Evolutionary conservation across 1,140 invertebrate genomes (phyloP).

Genomic region (Lasaia peninsularis): DNA sequence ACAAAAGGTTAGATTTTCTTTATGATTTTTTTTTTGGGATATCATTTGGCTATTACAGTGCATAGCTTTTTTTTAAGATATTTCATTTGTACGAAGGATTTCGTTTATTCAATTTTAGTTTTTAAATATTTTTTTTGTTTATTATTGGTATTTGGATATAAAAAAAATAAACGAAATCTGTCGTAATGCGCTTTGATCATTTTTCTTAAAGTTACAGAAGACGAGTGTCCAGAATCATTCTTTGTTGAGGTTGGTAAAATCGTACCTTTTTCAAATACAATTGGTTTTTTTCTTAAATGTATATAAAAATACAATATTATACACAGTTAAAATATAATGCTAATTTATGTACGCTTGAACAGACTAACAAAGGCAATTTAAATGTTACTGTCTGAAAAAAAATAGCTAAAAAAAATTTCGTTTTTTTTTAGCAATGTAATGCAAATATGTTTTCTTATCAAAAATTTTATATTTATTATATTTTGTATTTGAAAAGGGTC

Average conservation of each 20-base stretch:
- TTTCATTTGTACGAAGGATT: background rate
- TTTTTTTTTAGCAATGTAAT: no score
- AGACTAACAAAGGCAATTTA: no score
- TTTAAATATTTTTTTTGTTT: background rate
- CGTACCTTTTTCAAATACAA: conserved; percentile 22
- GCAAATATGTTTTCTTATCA: no score
- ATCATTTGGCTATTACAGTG: background rate
- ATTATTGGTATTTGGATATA: background rate
- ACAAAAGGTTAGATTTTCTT: conserved; percentile 82
- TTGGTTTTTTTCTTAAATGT: background rate
- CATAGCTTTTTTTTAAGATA: conserved; percentile 12
- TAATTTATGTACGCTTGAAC: no score
- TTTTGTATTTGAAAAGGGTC: conserved; percentile 1
- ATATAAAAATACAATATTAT: background rate
- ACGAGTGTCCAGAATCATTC: conserved; percentile 45
- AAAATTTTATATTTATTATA: conserved; percentile 14
- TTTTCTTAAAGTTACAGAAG: conserved; percentile 48
- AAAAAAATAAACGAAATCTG: conserved; percentile 24
- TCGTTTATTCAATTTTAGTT: background rate
- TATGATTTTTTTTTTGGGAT: background rate
- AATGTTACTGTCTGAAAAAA: no score
- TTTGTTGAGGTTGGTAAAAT: conserved; percentile 35
- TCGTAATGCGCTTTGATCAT: conserved; percentile 34
- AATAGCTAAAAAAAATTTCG: no score
- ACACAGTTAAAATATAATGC: background rate